phyloP scores from a whole-genome alignment of 2,888 invertebrate genomes.

The Spilosoma lubricipeda region DNA sequence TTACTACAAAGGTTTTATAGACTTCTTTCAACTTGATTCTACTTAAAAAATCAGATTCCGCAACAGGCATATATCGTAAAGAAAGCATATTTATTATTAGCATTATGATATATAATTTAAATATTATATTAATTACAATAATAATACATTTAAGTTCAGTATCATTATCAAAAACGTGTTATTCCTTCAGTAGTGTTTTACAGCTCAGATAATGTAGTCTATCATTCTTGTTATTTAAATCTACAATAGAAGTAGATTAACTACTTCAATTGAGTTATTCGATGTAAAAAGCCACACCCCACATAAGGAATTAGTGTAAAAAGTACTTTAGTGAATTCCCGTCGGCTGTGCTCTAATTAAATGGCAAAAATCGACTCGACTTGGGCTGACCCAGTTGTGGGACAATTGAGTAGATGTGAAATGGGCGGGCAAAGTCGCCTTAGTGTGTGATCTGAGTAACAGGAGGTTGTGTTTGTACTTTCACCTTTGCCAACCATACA shows the following conservation, averaged over 20 bases:
- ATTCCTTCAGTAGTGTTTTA: no score
- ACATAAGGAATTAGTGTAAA: slow-evolving; percentile 41
- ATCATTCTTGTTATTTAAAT: not conserved
- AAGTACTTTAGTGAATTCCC: slow-evolving; percentile 44
- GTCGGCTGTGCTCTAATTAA: slow-evolving; percentile 67
- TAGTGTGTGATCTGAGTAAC: slow-evolving; percentile 9
- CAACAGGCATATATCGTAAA: no score
- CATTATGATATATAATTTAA: no score
- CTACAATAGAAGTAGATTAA: not conserved
- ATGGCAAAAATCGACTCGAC: slow-evolving; percentile 70
- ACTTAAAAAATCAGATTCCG: no score
- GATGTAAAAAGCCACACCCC: not conserved
- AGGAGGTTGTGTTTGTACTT: not conserved
- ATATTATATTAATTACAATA: no score
- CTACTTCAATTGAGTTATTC: not conserved
- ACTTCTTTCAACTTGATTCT: no score
- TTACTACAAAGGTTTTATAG: no score
- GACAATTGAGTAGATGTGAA: slow-evolving; percentile 56
- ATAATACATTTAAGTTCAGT: no score
- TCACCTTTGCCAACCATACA: no score
- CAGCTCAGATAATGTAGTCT: no score
- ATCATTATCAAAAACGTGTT: no score
- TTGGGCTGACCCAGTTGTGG: slow-evolving; percentile 60
- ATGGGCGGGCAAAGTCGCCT: slow-evolving; percentile 38
- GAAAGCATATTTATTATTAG: no score